Evolutionary conservation across 2,113 vertebrate species (phyloP).

Genomic region (Hippocampus mohnikei): DNA sequence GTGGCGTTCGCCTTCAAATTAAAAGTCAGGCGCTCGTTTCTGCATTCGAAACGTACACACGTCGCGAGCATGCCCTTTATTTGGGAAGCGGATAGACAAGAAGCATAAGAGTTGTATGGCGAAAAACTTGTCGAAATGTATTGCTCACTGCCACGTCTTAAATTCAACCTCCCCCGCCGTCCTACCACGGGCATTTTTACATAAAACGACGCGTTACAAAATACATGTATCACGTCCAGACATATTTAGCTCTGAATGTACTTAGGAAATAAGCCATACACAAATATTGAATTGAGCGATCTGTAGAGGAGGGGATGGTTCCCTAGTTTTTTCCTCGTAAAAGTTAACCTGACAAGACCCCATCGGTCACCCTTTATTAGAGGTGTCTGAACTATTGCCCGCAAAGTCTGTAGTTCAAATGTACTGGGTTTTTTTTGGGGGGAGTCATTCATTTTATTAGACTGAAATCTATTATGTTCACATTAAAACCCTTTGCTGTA

Average conservation of each 20-base stretch:
- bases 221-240: neutral
- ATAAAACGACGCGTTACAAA: neutral
- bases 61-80: neutral
- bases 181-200: neutral
- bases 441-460: neutral
- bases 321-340: conserved; percentile 27
- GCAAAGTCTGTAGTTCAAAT: neutral
- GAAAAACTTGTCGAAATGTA: neutral
- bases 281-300: neutral
- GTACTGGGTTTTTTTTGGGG: neutral
- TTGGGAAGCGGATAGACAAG: conserved; percentile 6
- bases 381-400: neutral
- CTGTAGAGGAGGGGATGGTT: conserved; percentile 30
- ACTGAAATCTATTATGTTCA: neutral
- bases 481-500: neutral
- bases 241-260: neutral
- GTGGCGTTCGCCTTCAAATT: conserved; percentile 25
- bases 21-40: conserved; percentile 10
- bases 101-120: neutral
- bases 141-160: conserved; percentile 75
- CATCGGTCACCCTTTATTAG: neutral
- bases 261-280: neutral
- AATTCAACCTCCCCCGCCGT: conserved; percentile 9
- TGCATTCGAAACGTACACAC: accelerated
- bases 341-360: conserved; percentile 18